Conservation (phyloP, 2,797 vertebrate genomes). For the Cryptoblepharus egeriae region DNA sequence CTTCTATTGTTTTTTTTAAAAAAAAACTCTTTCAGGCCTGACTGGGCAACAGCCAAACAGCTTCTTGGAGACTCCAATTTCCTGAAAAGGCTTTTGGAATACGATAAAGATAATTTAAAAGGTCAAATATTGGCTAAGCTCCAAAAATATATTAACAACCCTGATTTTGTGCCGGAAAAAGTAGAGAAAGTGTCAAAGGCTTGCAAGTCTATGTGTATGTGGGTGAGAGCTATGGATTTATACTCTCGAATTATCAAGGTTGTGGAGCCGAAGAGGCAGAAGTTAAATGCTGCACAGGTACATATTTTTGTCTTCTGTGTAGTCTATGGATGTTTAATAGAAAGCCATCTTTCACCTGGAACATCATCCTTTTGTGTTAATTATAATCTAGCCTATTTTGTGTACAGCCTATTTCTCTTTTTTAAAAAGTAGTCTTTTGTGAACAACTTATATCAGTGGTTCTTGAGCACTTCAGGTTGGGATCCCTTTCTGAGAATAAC, state of each 20-base stretch:
- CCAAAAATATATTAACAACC: constrained; percentile 85
- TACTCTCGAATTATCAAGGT: constrained; percentile 85
- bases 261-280: constrained; percentile 85
- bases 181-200: constrained; percentile 87
- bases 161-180: constrained; percentile 86
- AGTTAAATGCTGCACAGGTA: constrained; percentile 83
- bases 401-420: background rate
- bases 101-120: constrained; percentile 88
- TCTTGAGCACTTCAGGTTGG: too few relatives aligned
- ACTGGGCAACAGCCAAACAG: constrained; percentile 86
- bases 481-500: too few relatives aligned
- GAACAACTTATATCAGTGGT: too few relatives aligned
- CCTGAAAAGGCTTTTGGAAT: constrained; percentile 82
- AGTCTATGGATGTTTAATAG: background rate
- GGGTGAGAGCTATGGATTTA: constrained; percentile 87
- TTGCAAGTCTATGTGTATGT: constrained; percentile 89
- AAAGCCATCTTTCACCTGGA: background rate
- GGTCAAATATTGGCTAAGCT: constrained; percentile 82
- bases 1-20: constrained; percentile 5
- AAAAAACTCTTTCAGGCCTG: constrained; percentile 79
- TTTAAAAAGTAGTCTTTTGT: background rate
- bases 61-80: constrained; percentile 85
- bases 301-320: background rate
- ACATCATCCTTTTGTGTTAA: too few relatives aligned
- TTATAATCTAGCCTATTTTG: background rate